Evolutionary conservation across 2,113 vertebrate species (phyloP).

Genomic region (Rhynchomys soricoides): DNA sequence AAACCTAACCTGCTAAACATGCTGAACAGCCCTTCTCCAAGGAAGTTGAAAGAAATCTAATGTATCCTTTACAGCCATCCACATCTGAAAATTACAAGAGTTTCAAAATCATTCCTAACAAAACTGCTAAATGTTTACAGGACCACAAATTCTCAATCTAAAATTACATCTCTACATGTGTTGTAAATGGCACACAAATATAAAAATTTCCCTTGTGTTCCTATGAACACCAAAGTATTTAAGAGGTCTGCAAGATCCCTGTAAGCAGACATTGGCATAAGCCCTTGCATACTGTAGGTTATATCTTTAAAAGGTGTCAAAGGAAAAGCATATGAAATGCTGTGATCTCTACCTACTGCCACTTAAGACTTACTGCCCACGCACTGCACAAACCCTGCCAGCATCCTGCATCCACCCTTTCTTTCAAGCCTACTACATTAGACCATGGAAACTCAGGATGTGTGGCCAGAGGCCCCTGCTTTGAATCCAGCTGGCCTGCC

Average conservation of each 20-base stretch:
- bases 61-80: conserved; percentile 13
- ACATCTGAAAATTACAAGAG: conserved; percentile 33
- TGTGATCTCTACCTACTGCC: conserved; percentile 83
- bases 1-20: conserved; percentile 57
- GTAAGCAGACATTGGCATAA: conserved; percentile 41
- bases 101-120: conserved; percentile 42
- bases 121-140: conserved; percentile 19
- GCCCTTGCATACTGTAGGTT: conserved; percentile 53
- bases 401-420: conserved; percentile 83
- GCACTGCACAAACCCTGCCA: conserved; percentile 79
- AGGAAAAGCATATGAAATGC: conserved; percentile 83
- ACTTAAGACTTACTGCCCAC: conserved; percentile 81
- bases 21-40: conserved; percentile 47
- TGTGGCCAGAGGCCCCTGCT: conserved; percentile 79
- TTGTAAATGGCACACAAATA: neutral
- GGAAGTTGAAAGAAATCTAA: conserved; percentile 25
- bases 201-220: neutral
- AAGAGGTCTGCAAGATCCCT: conserved; percentile 1
- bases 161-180: neutral
- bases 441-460: conserved; percentile 87
- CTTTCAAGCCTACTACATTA: conserved; percentile 76
- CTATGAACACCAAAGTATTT: neutral
- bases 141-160: conserved; percentile 18
- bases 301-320: conserved; percentile 86
- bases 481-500: conserved; percentile 80